Evolutionary conservation across 2,113 vertebrate genomes (phyloP).

Genomic region (Tupaia chinensis): DNA sequence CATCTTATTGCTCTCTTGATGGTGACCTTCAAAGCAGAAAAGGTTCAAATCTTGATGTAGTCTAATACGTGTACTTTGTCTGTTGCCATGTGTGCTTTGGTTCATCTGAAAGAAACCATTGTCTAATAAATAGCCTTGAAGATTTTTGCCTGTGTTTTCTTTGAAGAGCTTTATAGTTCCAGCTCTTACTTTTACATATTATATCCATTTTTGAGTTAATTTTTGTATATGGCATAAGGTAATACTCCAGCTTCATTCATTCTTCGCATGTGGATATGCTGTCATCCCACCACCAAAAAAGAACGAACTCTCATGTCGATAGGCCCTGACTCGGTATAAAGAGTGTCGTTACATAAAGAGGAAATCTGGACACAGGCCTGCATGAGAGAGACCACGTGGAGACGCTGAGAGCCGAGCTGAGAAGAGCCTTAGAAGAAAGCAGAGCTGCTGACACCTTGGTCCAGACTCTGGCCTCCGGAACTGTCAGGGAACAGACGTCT

Average conservation of each 20-base stretch:
- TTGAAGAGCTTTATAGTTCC: no score
- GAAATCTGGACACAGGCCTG: background rate
- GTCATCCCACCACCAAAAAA: background rate
- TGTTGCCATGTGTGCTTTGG: background rate
- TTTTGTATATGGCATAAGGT: background rate
- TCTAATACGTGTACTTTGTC: background rate
- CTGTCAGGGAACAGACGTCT: background rate
- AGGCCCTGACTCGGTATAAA: background rate
- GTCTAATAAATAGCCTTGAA: background rate
- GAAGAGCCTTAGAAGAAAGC: background rate
- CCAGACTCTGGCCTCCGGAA: background rate
- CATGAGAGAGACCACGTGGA: background rate
- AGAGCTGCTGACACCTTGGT: background rate
- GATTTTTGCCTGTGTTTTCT: background rate
- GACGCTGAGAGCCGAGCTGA: background rate
- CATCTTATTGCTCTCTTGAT: background rate
- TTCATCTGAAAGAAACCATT: background rate
- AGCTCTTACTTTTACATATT: no score
- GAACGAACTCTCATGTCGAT: background rate
- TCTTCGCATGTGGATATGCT: background rate
- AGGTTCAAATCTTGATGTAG: background rate
- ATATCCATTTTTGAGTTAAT: no score
- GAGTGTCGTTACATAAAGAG: background rate
- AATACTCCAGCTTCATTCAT: background rate
- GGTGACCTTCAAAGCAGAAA: background rate